Evolutionary conservation across 2,797 vertebrate species (phyloP), one percentile per base, ranked within the genome.

Genomic region (Chaetodon trifasciatus): DNA sequence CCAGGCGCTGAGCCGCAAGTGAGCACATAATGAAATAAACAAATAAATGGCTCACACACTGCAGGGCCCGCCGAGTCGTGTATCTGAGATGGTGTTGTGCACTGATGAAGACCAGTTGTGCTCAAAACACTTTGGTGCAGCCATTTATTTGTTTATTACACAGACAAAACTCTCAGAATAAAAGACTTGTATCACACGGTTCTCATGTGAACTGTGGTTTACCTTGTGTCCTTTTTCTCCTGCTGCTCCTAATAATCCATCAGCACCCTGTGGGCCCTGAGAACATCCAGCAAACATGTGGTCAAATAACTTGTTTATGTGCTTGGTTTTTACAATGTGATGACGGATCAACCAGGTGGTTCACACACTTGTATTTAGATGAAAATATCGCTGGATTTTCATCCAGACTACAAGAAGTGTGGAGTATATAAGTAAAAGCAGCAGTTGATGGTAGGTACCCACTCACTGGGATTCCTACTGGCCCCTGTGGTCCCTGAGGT

Each of bases 191-290:
- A 52, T 44, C 0, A 1, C 1, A 50, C 24, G 12, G 23, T 12
- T 67, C 0, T 21, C 40, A 15, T 8, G 10, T 57, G 11, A 0
- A 47, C 6, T 17, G 40, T 56, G 19, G 4, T 62, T 94, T 82
- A 98, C 97, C 96, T 94, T 96, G 23, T 91, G 89, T 86, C 97
- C 97, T 91, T 76, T 95, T 64, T 94, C 89, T 44, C 96, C 97
- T 0, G 76, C 55, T 61, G 90, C 72, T 40, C 97, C 97, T 39
- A 81, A 60, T 8, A 76, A 69, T 12, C 97, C 97, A 0, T 66
- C 78, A 6, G 64, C 79, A 15, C 97, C 97, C 37, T 92, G 88
- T 12, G 32, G 65, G 11, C 95, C 95, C 95, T 96, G 79, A 74
- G 8, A 57, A 82, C n/a, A 86, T 12, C n/a, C 24, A 78, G 67